Evolutionary conservation across 2,113 vertebrate genomes (phyloP), one percentile per base, ranked within the genome.

Genomic region (Gallinago paraguaiae): DNA sequence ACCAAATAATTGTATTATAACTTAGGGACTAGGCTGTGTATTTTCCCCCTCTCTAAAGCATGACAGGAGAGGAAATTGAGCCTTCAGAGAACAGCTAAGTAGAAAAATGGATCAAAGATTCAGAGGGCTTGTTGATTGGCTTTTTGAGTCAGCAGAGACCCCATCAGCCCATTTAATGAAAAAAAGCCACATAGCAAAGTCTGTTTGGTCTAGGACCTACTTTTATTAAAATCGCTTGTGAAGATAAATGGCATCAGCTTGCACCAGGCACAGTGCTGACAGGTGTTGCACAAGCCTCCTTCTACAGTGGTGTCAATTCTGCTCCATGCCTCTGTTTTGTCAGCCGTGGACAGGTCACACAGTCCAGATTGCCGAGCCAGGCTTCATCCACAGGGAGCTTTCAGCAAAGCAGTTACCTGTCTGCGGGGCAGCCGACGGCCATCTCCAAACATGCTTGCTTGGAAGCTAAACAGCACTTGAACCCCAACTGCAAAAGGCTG

Each of bases 21-120:
- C 94, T 88, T 84, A 80, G 95, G 82, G 74, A 95, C 86, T 20
- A 92, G 67, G 59, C 35, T 75, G 53, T 70, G 86, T 67, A 23
- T 70, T 67, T 79, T 28, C 13, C 41, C 54, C 57, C 8, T 68
- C 64, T 79, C 65, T 41, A 86, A 95, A 86, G 82, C 78, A 92
- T 65, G 54, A 82, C 57, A 96, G 64, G 61, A 94, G 93, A 91
- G 90, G 95, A 97, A 97, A 97, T 46, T 94, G 89, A 96, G 86
- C 67, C 86, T 96, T 96, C 94, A 91, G 87, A 85, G 88, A 97
- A 83, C 83, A 64, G 50, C 85, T 84, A 97, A 95, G 51, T 82
- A 91, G 89, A 94, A 97, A 95, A 92, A 89, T 81, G 72, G 86
- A 97, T 98, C 92, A 96, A 97, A 98, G 93, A 95, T 90, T 92